Evolutionary conservation across 2,113 vertebrate species (phyloP).

Genomic region (Kryptolebias marmoratus): DNA sequence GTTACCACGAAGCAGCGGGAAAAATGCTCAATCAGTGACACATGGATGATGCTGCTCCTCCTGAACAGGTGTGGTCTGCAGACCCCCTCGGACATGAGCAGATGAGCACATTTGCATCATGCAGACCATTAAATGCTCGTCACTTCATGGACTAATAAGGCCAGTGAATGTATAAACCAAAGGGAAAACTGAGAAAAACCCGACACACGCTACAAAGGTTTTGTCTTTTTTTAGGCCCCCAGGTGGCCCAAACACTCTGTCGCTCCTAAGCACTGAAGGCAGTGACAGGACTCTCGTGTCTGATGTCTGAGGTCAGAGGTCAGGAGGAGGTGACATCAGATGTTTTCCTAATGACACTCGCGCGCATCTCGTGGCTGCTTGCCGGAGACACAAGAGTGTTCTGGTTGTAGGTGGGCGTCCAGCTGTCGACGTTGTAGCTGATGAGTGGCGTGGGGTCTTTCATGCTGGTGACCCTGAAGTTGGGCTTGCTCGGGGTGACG

Average conservation of each 20-base stretch:
- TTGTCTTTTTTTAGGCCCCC: constrained; percentile 15
- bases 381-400: constrained; percentile 51
- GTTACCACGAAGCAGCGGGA: background rate
- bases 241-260: constrained; percentile 27
- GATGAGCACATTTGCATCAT: constrained; percentile 1
- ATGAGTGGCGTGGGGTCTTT: constrained; percentile 83
- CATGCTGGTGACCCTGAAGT: constrained; percentile 89
- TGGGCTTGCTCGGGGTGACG: constrained; percentile 87
- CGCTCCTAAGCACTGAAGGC: constrained; percentile 27
- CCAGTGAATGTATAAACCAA: no score
- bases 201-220: constrained; percentile 22
- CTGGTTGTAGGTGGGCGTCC: constrained; percentile 80
- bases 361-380: constrained; percentile 85
- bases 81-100: background rate
- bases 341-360: constrained; percentile 97
- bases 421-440: constrained; percentile 84
- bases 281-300: background rate
- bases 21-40: background rate
- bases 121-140: background rate
- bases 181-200: background rate
- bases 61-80: background rate
- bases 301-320: constrained; percentile 32
- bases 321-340: constrained; percentile 87
- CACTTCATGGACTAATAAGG: background rate
- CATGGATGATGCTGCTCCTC: background rate